Conservation (phyloP, 2,888 invertebrate genomes). For the Hofmannophila pseudospretella region DNA sequence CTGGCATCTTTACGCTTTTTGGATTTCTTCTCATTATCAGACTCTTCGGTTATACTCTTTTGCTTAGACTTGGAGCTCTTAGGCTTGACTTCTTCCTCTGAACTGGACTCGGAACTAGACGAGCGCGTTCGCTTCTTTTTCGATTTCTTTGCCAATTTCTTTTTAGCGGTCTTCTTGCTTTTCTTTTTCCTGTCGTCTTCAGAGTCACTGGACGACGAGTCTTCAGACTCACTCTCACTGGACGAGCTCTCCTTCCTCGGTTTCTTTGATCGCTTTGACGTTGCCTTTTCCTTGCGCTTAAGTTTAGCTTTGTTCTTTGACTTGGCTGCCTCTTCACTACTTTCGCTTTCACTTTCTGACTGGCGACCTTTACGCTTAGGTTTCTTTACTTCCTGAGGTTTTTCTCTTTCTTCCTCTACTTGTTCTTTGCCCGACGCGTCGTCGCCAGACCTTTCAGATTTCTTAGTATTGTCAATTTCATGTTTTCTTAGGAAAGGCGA, state of each 20-base stretch:
- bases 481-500: constrained; percentile 88
- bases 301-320: constrained; percentile 63
- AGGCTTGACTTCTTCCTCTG: constrained; percentile 70
- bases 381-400: constrained; percentile 54
- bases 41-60: constrained; percentile 70
- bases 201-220: constrained; percentile 70
- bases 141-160: constrained; percentile 65
- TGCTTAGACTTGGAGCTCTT: constrained; percentile 66
- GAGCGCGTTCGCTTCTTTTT: constrained; percentile 67
- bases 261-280: constrained; percentile 75
- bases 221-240: constrained; percentile 72
- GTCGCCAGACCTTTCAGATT: constrained; percentile 59
- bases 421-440: constrained; percentile 69
- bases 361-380: constrained; percentile 75
- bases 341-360: constrained; percentile 68
- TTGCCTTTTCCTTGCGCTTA: constrained; percentile 75
- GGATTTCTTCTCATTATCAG: constrained; percentile 60
- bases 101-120: constrained; percentile 71
- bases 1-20: constrained; percentile 64
- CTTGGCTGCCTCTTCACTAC: constrained; percentile 60
- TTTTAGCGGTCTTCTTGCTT: constrained; percentile 66
- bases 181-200: constrained; percentile 73
- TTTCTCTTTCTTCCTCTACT: constrained; percentile 50
- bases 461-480: constrained; percentile 73
- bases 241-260: constrained; percentile 67